Percentiles rank a stretch among this genome's conserved stretches.
Conservation (phyloP, 2,113 vertebrate species). For the Cyprinus carpio region DNA sequence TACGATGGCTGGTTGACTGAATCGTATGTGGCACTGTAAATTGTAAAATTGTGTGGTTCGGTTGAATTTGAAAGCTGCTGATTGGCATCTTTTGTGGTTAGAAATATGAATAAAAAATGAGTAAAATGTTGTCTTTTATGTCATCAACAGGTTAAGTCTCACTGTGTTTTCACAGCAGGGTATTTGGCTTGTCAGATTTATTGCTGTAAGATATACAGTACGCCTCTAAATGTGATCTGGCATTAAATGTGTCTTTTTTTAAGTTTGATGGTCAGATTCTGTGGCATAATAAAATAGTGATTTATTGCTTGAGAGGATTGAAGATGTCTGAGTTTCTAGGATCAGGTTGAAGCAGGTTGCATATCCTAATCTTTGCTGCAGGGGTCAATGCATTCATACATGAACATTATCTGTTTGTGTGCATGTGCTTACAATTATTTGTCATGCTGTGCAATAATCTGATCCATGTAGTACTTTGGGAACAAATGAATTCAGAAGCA, state of each 20-base stretch:
- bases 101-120: background rate
- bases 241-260: background rate
- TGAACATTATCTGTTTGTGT: slow-evolving; percentile 4
- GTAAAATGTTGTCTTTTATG: background rate
- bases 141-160: background rate
- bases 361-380: background rate
- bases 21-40: background rate
- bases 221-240: background rate
- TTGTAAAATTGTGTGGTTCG: background rate
- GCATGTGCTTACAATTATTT: background rate
- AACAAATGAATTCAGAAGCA: slow-evolving; percentile 6
- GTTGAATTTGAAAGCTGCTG: background rate
- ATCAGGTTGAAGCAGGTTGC: background rate
- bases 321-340: background rate
- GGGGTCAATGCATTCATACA: background rate
- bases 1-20: background rate
- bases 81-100: background rate
- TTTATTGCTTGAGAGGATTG: slow-evolving; percentile 3
- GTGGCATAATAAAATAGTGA: background rate
- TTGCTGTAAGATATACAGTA: background rate
- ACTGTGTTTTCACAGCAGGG: background rate
- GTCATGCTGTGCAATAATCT: background rate
- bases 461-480: background rate
- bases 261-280: background rate
- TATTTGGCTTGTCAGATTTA: slow-evolving; percentile 7